Base-by-base conservation (phyloP, 2,113 vertebrate genomes). In the Paracanthobrama guichenoti region DNA sequence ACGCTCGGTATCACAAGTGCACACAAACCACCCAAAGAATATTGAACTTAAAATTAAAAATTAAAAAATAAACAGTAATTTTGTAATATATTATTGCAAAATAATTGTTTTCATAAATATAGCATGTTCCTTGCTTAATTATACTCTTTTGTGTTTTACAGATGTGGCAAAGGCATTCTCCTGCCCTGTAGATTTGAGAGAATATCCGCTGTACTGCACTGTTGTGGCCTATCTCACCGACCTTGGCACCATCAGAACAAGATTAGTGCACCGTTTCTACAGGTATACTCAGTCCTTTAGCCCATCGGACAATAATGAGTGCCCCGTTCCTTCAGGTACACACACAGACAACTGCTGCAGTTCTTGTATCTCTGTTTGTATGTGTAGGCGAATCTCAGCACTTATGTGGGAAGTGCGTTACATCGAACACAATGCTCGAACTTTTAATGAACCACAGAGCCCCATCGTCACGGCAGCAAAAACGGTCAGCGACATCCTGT, bases 401-500 rank as follows among this genome's bases (percentile, higher is more conserved):
- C 93, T 99, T 85, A 99, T 99, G 96, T 99, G 98, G 98, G 98
- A 99, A 90, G 98, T 99, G 60, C 95, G 98, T 78, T 99, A 99
- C 90, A 97, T 99, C 73, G 98, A 99, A 83, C 97, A 99, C 91
- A 99, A 99, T 24, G 97, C 97, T 79, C 95, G 97, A 91, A 99
- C 97, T 84, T 99, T 99, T 93, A 99, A 99, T 1, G 97, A 99
- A 93, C 97, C 97, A 67, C 95, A 98, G 84, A 98, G 97, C 89
- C 97, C 97, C 60, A 99, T 99, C 84, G 97, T 99, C 87, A 96
- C 96, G 83, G 93, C 97, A 72, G 97, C 98, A 89, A 99, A 99
- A 93, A 95, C 96, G n/a, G 96, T 99, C 85, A 99, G 96, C 0
- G 97, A 99, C n/a, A 93, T 98, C 86, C 94, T 99, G 74, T 95